Base-by-base conservation (phyloP, 30 jellyfish, hydroid and myxozoan genomes). In the Mastigias papua region DNA sequence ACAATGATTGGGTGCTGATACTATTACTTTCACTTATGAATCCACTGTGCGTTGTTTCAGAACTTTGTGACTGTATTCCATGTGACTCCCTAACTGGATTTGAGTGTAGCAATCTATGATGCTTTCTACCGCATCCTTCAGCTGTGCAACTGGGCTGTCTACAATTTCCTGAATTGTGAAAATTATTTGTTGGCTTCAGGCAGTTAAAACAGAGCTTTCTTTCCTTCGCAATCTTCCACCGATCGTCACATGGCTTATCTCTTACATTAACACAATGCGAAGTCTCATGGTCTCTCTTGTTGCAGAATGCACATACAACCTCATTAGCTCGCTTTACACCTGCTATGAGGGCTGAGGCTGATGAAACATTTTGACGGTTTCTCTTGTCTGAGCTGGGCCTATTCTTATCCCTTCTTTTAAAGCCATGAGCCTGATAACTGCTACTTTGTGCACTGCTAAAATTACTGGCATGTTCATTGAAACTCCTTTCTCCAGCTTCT, bases 291-390 rank as follows among this genome's bases (percentile, higher is more conserved):
- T 15, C 54, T 15, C 13, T 42, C 54, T 42, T 42, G 13, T 15
- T 15, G 13, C 54, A 42, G 13, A 42, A 42, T 42, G 54, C 54
- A 42, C 54, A 42, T 42, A 4, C 13, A 8, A 42, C 7, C 54
- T 8, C 54, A 42, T 42, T 42, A 42, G 13, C 13, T 42, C 29
- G 80, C 58, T 22, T 69, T 22, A 69, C 58, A 69, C 46, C 49
- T 69, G 58, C 80, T 30, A 69, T 49, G 58, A 69, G 46, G 2
- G 54, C 80, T 33, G 58, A 69, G 25, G 80, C 57, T 27, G 80
- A 69, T 27, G 80, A 69, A 34, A 11, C 49, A 27, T 49, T 42
- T 42, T 8, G 54, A 42, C 54, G 7, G 54, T 42, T 42, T 15
- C 54, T 42, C 13, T 42, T 42, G 54, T 15, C 54, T 42, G 54